Conservation (phyloP, 1,140 invertebrate genomes). For the Pararge aegeria region DNA sequence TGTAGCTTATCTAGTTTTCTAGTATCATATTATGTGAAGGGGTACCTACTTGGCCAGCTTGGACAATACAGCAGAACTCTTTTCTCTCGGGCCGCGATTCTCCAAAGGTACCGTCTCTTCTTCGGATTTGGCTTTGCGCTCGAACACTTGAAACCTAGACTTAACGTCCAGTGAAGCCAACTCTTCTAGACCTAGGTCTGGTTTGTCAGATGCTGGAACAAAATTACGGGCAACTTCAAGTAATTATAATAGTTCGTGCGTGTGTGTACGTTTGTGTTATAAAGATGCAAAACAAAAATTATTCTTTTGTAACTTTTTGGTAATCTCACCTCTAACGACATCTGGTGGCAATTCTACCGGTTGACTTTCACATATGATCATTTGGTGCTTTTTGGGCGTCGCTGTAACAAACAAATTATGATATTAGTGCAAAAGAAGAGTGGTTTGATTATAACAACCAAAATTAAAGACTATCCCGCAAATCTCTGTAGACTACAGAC, state of each 20-base stretch:
- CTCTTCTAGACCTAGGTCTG: slow-evolving; percentile 93
- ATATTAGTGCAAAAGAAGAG: not conserved
- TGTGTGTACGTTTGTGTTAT: no score
- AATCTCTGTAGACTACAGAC: no score
- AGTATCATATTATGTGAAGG: no score
- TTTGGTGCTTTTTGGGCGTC: slow-evolving; percentile 88
- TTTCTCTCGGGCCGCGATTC: slow-evolving; percentile 82
- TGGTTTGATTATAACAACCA: no score
- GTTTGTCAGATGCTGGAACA: slow-evolving; percentile 89
- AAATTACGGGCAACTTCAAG: slow-evolving; percentile 1
- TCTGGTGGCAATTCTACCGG: slow-evolving; percentile 93
- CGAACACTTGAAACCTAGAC: slow-evolving; percentile 92
- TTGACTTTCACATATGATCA: slow-evolving; percentile 95
- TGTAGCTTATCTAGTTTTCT: no score
- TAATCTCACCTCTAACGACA: slow-evolving; percentile 93
- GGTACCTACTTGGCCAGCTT: slow-evolving; percentile 88
- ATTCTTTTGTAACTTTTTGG: no score
- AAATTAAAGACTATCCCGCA: no score
- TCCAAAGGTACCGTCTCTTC: slow-evolving; percentile 77
- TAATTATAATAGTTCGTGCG: no score
- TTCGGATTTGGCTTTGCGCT: slow-evolving; percentile 78
- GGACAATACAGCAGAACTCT: slow-evolving; percentile 88
- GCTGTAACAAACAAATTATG: slow-evolving; percentile 52
- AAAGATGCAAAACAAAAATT: no score
- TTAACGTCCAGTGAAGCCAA: slow-evolving; percentile 90